phyloP scores from a whole-genome alignment of 2,113 vertebrate genomes.

The Centrocercus urophasianus region DNA sequence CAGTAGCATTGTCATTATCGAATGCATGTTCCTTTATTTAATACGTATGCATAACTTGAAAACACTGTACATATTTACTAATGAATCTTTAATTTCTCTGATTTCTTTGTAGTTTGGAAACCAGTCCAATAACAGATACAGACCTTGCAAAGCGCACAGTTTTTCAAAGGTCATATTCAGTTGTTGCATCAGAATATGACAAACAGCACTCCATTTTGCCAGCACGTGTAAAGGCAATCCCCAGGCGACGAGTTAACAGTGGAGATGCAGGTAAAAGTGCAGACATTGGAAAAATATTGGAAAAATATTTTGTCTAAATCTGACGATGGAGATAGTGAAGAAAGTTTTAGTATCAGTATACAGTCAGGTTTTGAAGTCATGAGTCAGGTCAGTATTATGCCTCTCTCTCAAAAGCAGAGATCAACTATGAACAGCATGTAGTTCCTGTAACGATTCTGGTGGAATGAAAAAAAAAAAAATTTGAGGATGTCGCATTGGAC shows the following conservation, averaged over 20 bases:
- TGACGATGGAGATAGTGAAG: slow-evolving; percentile 97
- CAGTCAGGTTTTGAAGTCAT: slow-evolving; percentile 98
- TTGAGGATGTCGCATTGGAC: not conserved
- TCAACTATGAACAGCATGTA: not conserved
- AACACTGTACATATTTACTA: not conserved
- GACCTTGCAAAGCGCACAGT: slow-evolving; percentile 96
- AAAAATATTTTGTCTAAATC: slow-evolving; percentile 97
- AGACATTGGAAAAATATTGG: not conserved
- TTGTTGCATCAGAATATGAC: slow-evolving; percentile 98
- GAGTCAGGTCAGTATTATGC: slow-evolving; percentile 86
- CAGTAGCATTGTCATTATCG: not conserved
- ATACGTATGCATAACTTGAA: not conserved
- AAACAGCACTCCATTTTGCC: slow-evolving; percentile 97
- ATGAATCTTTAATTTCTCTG: not conserved
- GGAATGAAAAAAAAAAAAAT: not conserved
- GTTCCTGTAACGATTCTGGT: not conserved
- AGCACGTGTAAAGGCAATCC: slow-evolving; percentile 94
- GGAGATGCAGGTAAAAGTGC: slow-evolving; percentile 90
- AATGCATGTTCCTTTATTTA: not conserved
- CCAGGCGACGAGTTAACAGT: slow-evolving; percentile 95
- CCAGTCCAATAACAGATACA: slow-evolving; percentile 96
- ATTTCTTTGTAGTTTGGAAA: slow-evolving; percentile 87
- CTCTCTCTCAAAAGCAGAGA: not conserved
- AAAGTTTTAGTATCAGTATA: slow-evolving; percentile 97
- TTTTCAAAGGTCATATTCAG: slow-evolving; percentile 97